Conservation (phyloP, 2,797 vertebrate species). For the Cuculus canorus region DNA sequence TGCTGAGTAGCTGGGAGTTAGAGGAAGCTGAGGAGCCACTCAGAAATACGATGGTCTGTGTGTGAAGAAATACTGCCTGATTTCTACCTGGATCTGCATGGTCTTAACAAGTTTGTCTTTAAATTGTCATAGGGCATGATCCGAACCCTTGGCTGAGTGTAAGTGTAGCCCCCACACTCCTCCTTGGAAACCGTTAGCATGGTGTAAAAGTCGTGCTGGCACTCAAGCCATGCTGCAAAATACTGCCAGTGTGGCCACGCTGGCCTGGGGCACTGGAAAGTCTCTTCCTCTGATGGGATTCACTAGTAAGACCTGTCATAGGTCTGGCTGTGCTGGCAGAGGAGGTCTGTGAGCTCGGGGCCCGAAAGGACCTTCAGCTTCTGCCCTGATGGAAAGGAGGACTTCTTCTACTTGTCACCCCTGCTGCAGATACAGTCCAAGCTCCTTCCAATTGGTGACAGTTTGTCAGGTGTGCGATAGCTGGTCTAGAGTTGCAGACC, state of each 20-base stretch:
- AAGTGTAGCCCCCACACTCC: not conserved
- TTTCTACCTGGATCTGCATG: not conserved
- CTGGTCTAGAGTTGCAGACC: not conserved
- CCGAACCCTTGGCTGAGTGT: accelerated
- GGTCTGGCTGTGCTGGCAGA: not conserved
- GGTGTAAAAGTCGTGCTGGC: accelerated
- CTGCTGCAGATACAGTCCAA: no score
- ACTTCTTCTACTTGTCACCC: not conserved
- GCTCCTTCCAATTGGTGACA: not conserved
- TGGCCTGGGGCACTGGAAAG: not conserved
- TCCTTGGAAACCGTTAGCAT: accelerated
- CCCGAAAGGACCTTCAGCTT: accelerated
- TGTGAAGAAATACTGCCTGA: not conserved
- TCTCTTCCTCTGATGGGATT: not conserved
- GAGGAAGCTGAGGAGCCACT: not conserved
- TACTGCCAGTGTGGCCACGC: accelerated
- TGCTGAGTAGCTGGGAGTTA: not conserved
- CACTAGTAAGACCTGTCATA: not conserved
- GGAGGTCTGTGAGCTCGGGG: not conserved
- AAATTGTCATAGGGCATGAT: accelerated
- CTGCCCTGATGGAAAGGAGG: not conserved
- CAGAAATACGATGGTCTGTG: not conserved
- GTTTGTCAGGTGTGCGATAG: no score
- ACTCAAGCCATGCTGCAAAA: accelerated
- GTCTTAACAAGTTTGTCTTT: not conserved